Evolutionary conservation across 2,113 vertebrate species (phyloP).

Genomic region (Myrmophylax atrothorax): DNA sequence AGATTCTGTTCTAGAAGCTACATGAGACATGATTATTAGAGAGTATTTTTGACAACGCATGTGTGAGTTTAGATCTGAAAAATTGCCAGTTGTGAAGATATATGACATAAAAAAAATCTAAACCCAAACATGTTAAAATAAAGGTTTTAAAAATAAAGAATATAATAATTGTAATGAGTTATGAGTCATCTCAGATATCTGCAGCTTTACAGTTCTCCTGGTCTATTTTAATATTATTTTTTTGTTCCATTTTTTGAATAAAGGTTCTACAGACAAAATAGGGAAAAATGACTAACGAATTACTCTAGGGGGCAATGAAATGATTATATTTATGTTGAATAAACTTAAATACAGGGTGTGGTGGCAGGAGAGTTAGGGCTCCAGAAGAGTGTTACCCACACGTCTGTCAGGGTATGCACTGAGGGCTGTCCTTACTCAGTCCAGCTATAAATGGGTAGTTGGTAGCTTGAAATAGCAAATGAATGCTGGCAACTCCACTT

Average conservation of each 20-base stretch:
- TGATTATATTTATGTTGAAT: background rate
- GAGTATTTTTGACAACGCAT: background rate
- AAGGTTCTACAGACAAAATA: background rate
- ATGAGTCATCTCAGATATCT: background rate
- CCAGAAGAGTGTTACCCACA: background rate
- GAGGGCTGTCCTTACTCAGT: background rate
- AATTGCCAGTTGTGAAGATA: background rate
- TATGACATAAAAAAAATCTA: background rate
- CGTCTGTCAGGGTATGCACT: background rate
- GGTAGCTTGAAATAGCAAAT: background rate
- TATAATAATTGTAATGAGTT: background rate
- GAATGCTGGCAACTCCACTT: background rate
- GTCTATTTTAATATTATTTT: background rate
- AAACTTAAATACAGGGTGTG: background rate
- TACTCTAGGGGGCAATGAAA: background rate
- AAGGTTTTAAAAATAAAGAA: background rate
- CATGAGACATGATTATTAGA: background rate
- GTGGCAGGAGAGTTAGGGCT: background rate
- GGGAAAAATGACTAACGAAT: background rate
- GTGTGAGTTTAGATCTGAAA: background rate
- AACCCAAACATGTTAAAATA: background rate
- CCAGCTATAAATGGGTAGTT: background rate
- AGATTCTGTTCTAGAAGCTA: background rate
- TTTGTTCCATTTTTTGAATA: background rate
- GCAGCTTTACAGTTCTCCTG: background rate